Base-by-base conservation (phyloP, 2,113 vertebrate genomes). In the Scomber japonicus region DNA sequence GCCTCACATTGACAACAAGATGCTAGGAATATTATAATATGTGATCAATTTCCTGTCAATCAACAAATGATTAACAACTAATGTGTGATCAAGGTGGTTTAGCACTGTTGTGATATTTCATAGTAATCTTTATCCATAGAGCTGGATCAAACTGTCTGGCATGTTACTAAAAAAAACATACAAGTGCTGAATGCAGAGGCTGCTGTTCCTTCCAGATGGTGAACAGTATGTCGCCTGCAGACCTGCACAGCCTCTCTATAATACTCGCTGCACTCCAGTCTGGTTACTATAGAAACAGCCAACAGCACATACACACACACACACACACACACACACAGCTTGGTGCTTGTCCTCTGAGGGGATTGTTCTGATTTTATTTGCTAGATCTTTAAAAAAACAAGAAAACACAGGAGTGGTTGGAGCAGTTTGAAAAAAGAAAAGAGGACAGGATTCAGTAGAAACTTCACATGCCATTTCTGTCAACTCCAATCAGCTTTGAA, bases 271-370 rank as follows among this genome's bases (percentile, higher is more conserved):
- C 93, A 88, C 17, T 93, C 94, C 3, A 95, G 95, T 3, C 82
- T 94, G 19, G 93, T 94, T 70, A 96, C 96, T 83, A 96, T 96
- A 92, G 94, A 94, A 84, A 94, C 96, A 30, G 51, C 66, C 30
- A 19, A 64, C 57, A 56, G 35, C 27, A 53, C 40, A 27, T 1
- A 27, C 24, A 27, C 24, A 27, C 24, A 27, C 24, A 27, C 24
- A 5, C 49, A 45, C 24, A 27, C 24, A 27, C 24, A 27, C 24
- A 27, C 2, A 27, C 24, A 5, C 49, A 45, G 46, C 53, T 50
- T 14, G 53, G 40, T n/a, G 67, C n/a, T 27, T 14, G 35, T 67
- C 6, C 14, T 54, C 19, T 0, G 3, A 62, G 49, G 46, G 8
- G 35, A 30, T 24, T 24, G 6, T 61, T 11, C 17, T 40, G 24